Base-by-base conservation (phyloP, 2,888 invertebrate species). In the Xanthia togata region DNA sequence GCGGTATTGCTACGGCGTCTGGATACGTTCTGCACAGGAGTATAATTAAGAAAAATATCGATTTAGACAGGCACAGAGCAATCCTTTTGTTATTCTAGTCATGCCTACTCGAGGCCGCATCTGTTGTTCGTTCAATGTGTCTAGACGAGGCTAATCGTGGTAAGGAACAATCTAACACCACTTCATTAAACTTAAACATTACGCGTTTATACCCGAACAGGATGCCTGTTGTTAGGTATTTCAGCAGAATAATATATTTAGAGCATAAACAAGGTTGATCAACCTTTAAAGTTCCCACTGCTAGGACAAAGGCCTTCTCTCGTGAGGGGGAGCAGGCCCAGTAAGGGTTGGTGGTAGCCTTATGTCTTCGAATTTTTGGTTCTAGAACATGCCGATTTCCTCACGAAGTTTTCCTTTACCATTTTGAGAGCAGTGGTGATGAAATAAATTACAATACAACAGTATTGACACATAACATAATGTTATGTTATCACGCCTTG, bases 81-180 rank as follows among this genome's bases (percentile, higher is more conserved):
- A 23, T 53, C n/a, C 20, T 23, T 70, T 69, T 68, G 59, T 59
- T 78, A 78, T 78, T 78, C 76, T 11, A 41, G 79, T 59, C 79
- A 78, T 50, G 50, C 50, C 38, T n/a, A n/a, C 4, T 35, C 31
- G 17, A 47, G n/a, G 14, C 17, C 31, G 8, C 59, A 69, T 59
- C 69, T 76, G 59, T 59, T 69, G 5, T 17, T 41, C 41, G 41
- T 20, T 69, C 69, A 76, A 59, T 59, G 59, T 4, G 57, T 59
- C 69, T 76, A 41, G 47, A 41, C 47, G 8, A 23, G 17, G 12
- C n/a, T 50, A 31, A 78, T 50, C 47, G 12, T 8, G 17, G 9
- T 47, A 5, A 23, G 23, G 14, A 59, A 69, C 12, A 50, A 68
- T 59, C n/a, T 23, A 6, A 4, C 9, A 4, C 17, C 59, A 31